Base-by-base conservation (phyloP, 2,888 invertebrate genomes). In the Drosophila gaucha region DNA sequence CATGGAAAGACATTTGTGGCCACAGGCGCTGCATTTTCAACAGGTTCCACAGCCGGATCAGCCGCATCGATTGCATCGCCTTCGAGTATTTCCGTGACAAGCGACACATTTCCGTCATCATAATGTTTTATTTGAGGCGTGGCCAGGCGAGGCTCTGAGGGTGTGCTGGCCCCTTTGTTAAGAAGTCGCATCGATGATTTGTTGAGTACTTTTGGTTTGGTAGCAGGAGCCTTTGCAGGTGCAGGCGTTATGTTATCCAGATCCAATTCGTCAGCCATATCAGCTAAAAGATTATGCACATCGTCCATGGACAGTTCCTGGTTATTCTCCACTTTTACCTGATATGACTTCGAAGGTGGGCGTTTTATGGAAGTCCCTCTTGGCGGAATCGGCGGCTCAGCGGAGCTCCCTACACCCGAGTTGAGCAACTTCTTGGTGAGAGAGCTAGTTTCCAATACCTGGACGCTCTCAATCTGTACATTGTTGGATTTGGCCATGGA, bases 1-100 rank as follows among this genome's bases (percentile, higher is more conserved):
- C 96, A 96, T 0, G 95, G 93, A 79, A 93, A 94, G 0, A 94
- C 93, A 62, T 94, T 92, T 1, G 94, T 94, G 67, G 93, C 92
- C 1, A 94, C 93, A 8, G 93, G 92, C 20, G 89, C 91, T 0
- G 93, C 84, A 69, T 74, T 83, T 38, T 85, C 89, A 0, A 79
- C 46, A 0, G 83, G 78, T 54, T 90, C 88, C 1, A 69, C 18
- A 4, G 72, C 52, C 0, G 24, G 8, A 4, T 64, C 49, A 2
- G 57, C 9, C 12, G 67, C 76, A 43, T 78, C 79, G 1, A 77
- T 12, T 8, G 67, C 80, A 47, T 78, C 79, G 2, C 77, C 80
- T 31, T 91, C 91, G 2, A 92, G 72, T n/a, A 92, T 90, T 75
- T 91, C 91, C 0, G 91, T 90, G 0, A 92, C 89, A 50, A 92